phyloP scores from a whole-genome alignment of 2,888 invertebrate genomes.

The Heteromyza rotundicornis region DNA sequence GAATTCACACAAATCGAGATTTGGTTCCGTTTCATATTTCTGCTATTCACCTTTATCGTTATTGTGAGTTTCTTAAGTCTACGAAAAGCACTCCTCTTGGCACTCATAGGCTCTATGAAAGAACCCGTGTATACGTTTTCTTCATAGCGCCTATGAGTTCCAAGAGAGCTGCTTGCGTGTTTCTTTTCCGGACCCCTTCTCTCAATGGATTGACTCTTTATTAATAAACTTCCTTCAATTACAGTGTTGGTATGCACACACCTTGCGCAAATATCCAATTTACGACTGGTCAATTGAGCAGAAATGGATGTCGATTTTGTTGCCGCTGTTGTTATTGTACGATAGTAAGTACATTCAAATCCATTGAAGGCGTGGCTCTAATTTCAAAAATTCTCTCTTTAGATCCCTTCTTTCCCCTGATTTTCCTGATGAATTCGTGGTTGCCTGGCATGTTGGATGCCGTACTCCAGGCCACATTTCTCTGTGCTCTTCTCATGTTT shows the following conservation, averaged over 20 bases:
- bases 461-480: constrained; percentile 86
- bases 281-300: constrained; percentile 98
- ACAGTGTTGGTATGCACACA: constrained; percentile 93
- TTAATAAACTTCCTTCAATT: too few species aligned
- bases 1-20: constrained; percentile 97
- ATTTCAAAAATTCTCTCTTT: constrained; percentile 51
- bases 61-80: constrained; percentile 80
- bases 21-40: constrained; percentile 94
- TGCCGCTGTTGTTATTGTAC: constrained; percentile 87
- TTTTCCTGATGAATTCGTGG: constrained; percentile 87
- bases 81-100: too few species aligned
- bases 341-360: constrained; percentile 84
- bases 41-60: constrained; percentile 83
- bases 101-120: too few species aligned
- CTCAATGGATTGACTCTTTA: too few species aligned
- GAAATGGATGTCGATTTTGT: constrained; percentile 89
- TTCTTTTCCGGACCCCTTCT: too few species aligned
- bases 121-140: too few species aligned
- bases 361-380: neutral
- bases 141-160: too few species aligned
- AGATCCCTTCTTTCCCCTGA: constrained; percentile 95
- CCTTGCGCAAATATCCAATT: constrained; percentile 83
- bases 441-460: constrained; percentile 92
- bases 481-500: constrained; percentile 85
- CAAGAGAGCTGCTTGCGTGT: too few species aligned